phyloP scores from a whole-genome alignment of 1,140 invertebrate genomes.

The Triops cancriformis region DNA sequence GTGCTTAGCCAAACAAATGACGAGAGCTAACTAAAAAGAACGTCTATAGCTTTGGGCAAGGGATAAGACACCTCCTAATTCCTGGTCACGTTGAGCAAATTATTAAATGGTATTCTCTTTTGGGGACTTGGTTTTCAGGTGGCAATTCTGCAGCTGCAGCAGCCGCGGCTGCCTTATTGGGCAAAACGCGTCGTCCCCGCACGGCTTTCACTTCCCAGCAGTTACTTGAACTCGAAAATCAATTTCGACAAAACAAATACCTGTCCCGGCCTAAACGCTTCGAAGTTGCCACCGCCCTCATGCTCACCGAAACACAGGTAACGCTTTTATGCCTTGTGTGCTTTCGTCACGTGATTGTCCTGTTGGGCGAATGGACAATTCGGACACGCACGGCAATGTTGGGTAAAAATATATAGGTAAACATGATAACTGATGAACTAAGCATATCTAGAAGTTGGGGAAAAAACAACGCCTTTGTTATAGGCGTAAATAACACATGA shows the following conservation, averaged over 20 bases:
- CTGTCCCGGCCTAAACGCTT: slow-evolving; percentile 95
- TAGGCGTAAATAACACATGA: too few relatives aligned
- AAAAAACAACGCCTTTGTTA: too few relatives aligned
- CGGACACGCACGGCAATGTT: too few relatives aligned
- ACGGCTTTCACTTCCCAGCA: slow-evolving; percentile 98
- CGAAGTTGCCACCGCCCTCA: slow-evolving; percentile 93
- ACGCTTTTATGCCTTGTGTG: background rate
- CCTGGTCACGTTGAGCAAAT: background rate
- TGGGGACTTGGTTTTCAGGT: slow-evolving; percentile 16
- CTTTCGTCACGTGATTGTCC: background rate
- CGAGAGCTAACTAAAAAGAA: slow-evolving; percentile 14
- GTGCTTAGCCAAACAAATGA: background rate
- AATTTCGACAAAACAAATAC: slow-evolving; percentile 98
- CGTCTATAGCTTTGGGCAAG: background rate
- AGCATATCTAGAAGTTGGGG: too few relatives aligned
- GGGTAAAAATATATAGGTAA: too few relatives aligned
- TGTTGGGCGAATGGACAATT: too few relatives aligned
- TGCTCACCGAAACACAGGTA: slow-evolving; percentile 97
- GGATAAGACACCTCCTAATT: background rate
- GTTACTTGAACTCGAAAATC: slow-evolving; percentile 92
- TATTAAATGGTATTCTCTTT: slow-evolving; percentile 7
- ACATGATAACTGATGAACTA: too few relatives aligned
- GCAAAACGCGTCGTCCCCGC: slow-evolving; percentile 88
- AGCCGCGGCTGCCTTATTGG: slow-evolving; percentile 58
- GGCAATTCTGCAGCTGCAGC: slow-evolving; percentile 31